Conservation (phyloP, 2,797 vertebrate species). For the Gymnoscopelus braueri region DNA sequence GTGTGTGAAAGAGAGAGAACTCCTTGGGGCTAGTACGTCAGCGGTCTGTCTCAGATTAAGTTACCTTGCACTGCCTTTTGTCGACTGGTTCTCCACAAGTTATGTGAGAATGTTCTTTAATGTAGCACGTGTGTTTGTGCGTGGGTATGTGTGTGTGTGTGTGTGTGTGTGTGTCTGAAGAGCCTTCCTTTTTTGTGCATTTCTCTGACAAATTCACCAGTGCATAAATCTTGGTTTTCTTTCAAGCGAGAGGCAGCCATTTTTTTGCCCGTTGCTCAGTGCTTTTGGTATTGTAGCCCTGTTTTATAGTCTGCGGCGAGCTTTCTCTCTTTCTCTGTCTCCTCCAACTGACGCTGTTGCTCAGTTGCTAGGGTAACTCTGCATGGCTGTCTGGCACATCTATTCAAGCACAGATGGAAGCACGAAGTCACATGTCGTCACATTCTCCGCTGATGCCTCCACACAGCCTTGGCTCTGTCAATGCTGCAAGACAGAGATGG, state of each 20-base stretch:
- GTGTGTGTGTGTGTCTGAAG: neutral
- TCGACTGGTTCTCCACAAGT: constrained; percentile 33
- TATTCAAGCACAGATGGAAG: constrained; percentile 68
- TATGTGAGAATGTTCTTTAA: constrained; percentile 27
- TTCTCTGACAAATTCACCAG: neutral
- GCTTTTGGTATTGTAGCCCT: constrained; percentile 33
- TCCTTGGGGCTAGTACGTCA: constrained; percentile 43
- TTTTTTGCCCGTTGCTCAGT: constrained; percentile 2
- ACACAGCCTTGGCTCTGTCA: constrained; percentile 19
- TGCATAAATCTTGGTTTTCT: constrained; percentile 1
- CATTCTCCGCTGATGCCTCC: constrained; percentile 46
- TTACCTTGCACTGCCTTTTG: constrained; percentile 44
- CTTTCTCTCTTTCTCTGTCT: constrained; percentile 32
- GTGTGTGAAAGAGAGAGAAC: constrained; percentile 50
- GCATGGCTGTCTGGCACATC: constrained; percentile 62
- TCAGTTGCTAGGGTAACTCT: constrained; percentile 72
- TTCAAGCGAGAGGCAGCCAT: neutral
- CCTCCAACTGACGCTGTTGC: constrained; percentile 48
- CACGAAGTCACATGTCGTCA: constrained; percentile 68
- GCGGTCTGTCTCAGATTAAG: constrained; percentile 48
- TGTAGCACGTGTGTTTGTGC: neutral
- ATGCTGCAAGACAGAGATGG: constrained; percentile 10
- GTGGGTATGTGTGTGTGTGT: constrained; percentile 1
- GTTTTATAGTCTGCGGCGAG: constrained; percentile 32
- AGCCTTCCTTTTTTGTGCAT: neutral